Evolutionary conservation across 2,888 invertebrate genomes (phyloP), one percentile per base, ranked within the genome.

Genomic region (Prenolepis imparis): DNA sequence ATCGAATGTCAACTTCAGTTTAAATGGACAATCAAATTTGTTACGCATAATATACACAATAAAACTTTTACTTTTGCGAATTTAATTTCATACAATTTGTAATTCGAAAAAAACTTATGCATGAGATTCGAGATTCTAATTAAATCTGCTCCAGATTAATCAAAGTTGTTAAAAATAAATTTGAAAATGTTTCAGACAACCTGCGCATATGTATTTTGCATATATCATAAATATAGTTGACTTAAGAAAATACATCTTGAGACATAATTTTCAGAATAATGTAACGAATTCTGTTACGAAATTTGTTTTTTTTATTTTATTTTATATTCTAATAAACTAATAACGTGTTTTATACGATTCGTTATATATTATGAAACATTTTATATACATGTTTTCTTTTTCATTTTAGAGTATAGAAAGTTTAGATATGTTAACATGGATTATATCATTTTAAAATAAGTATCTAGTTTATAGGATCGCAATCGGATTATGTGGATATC

Each of bases 401-500:
- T 89, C 55, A 32, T 59, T 80, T 57, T 24, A 24, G 11, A 52
- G 59, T 68, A 55, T 57, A 70, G 61, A 64, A 32, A 83, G 32
- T 82, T 85, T 75, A 11, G 24, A 63, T 75, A 72, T 12, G 39
- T 24, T 61, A 24, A 57, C 6, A 74, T 83, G 41, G 2, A 68
- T 88, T 61, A 75, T 70, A 18, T 84, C 70, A 66, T 84, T 75
- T 82, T 74, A 74, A 68, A 61, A 39, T 52, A 78, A 61, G 41
- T 67, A 36, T 82, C n/a, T 73, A 80, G 55, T 66, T 73, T 84
- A 36, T 36, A 68, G 59, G 39, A 32, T 28, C 28, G 61, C 80
- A 61, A 52, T 39, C 1, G 44, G 59, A 36, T n/a, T n/a, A 61
- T 48, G 48, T 18, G 18, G 55, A 52, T 28, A 63, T 83, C 55